Evolutionary conservation across 2,113 vertebrate species (phyloP).

Genomic region (Sigmodon hispidus): DNA sequence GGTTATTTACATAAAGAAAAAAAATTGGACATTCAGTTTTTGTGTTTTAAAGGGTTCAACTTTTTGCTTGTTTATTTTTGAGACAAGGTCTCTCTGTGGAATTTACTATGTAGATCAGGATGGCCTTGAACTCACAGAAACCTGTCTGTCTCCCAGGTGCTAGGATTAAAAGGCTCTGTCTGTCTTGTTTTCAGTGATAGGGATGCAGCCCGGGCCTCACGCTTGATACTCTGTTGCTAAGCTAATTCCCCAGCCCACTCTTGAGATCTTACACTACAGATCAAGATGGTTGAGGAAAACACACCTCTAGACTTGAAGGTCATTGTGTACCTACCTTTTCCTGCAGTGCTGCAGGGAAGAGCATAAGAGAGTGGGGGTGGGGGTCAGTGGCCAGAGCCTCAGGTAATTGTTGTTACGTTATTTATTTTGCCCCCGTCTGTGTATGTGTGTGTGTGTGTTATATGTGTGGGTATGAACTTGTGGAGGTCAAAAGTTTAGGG

Average conservation of each 20-base stretch:
- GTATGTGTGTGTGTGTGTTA: too few relatives aligned
- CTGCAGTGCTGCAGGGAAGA: background rate
- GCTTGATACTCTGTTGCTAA: background rate
- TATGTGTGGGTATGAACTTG: background rate
- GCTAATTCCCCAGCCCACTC: background rate
- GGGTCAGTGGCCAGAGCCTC: background rate
- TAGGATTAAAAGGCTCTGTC: background rate
- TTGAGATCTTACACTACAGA: background rate
- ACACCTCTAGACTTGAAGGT: background rate
- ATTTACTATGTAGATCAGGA: background rate
- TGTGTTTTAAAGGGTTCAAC: constrained; percentile 49
- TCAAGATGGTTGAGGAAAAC: background rate
- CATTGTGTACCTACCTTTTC: background rate
- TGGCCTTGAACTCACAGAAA: background rate
- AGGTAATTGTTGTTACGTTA: background rate
- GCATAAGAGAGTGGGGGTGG: background rate
- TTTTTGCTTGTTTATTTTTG: background rate
- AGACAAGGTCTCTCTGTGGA: background rate
- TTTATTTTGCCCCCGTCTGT: background rate
- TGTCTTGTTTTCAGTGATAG: background rate
- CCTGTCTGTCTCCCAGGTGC: background rate
- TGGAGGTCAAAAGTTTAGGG: background rate
- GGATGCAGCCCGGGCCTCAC: background rate
- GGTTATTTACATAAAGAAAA: background rate
- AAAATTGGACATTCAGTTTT: background rate